Evolutionary conservation across 2,797 vertebrate species (phyloP).

Genomic region (Myotis pilosus): DNA sequence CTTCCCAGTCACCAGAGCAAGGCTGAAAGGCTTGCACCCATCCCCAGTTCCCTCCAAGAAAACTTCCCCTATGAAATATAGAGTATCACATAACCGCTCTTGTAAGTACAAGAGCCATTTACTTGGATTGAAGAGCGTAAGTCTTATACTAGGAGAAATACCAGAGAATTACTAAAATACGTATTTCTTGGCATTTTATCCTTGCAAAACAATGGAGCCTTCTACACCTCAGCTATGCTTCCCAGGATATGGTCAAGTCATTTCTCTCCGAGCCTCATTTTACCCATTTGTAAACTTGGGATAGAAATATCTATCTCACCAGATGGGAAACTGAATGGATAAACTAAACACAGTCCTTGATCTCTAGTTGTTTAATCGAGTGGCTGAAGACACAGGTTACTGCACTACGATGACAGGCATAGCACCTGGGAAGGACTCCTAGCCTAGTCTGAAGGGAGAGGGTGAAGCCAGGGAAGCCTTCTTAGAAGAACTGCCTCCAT

Average conservation of each 20-base stretch:
- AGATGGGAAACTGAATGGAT: neutral
- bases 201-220: neutral
- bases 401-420: neutral
- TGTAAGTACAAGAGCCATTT: neutral
- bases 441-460: neutral
- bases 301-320: neutral
- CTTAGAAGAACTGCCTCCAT: neutral
- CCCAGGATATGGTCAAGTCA: neutral
- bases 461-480: neutral
- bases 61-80: neutral
- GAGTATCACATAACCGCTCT: neutral
- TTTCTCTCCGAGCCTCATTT: neutral
- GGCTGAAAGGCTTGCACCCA: neutral
- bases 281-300: neutral
- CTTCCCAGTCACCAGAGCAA: constrained; percentile 7
- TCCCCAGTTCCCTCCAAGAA: neutral
- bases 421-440: neutral
- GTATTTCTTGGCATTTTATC: neutral
- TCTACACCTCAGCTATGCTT: neutral
- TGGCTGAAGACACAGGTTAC: neutral
- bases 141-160: neutral
- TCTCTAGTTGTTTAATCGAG: neutral
- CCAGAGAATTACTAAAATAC: neutral
- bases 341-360: neutral
- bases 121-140: neutral